These are phyloP conservation scores for Diaphora mendica DNA, from an alignment of 2,888 invertebrate species.

Conservation along the genomic window DNA sequence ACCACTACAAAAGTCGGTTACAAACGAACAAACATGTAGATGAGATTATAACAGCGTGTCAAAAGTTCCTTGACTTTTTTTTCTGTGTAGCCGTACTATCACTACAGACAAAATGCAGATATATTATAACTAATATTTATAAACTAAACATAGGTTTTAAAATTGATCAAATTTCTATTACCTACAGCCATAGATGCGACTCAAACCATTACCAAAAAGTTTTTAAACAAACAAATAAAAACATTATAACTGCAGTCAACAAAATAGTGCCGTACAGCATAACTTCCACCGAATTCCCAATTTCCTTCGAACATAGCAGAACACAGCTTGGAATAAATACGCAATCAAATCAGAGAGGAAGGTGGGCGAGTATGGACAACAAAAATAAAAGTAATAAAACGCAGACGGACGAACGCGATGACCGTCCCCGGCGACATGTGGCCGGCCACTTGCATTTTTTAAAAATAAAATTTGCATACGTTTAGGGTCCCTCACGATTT, in stretches of 20 bases:
- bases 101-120: too few species aligned
- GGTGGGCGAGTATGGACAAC: constrained; percentile 61
- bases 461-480: constrained; percentile 84
- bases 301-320: constrained; percentile 37
- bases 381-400: constrained; percentile 69
- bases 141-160: too few species aligned
- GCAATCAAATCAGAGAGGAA: constrained; percentile 62
- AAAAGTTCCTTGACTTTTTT: neutral
- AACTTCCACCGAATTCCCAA: constrained; percentile 23
- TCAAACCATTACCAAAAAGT: neutral
- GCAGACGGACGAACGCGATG: constrained; percentile 53
- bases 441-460: constrained; percentile 80
- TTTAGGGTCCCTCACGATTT: constrained; percentile 64
- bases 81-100: neutral
- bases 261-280: constrained; percentile 14
- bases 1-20: too few species aligned
- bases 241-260: neutral
- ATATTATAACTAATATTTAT: too few species aligned
- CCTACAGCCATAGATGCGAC: neutral
- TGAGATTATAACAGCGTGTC: too few species aligned
- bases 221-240: constrained; percentile 3
- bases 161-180: too few species aligned
- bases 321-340: constrained; percentile 62
- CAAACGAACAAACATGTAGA: too few species aligned
- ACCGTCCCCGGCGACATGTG: constrained; percentile 73